A percentile compares a stretch with the other conserved stretches of the same genome.
These are phyloP conservation scores for Ptychodera flava DNA, from an alignment of 35 echinoderm and acorn worm genomes.

Conservation along the genomic window DNA sequence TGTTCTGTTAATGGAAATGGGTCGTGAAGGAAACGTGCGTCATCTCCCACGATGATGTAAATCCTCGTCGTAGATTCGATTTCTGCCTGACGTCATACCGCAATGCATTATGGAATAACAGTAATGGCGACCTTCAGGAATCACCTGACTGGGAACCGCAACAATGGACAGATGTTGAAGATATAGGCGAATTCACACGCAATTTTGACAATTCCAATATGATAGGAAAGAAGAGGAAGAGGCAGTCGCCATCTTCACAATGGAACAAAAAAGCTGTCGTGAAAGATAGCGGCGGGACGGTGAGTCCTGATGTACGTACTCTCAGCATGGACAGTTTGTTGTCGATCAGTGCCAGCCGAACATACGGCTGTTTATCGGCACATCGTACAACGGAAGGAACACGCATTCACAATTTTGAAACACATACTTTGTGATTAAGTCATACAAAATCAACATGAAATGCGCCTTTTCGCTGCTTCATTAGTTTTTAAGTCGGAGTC, in stretches of 20 bases:
- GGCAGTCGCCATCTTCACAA: not conserved
- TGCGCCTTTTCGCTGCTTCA: too few relatives aligned
- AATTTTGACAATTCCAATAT: not conserved
- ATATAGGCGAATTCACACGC: not conserved
- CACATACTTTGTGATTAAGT: too few relatives aligned
- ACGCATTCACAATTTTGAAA: too few relatives aligned
- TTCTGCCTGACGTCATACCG: too few relatives aligned
- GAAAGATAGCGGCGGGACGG: not conserved
- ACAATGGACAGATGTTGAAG: not conserved
- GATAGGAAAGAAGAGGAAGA: not conserved
- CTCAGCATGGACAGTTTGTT: too few relatives aligned
- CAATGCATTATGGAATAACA: not conserved
- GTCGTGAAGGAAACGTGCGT: not conserved
- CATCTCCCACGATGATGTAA: too few relatives aligned
- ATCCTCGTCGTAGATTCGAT: too few relatives aligned
- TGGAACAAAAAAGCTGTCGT: not conserved
- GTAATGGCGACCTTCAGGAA: not conserved
- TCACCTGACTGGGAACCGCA: not conserved
- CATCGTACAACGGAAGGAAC: too few relatives aligned
- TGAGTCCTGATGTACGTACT: not conserved
- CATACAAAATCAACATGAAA: too few relatives aligned
- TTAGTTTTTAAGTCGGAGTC: too few relatives aligned
- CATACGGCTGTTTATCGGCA: too few relatives aligned
- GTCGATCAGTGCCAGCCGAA: too few relatives aligned
- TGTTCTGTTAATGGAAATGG: not conserved